Percentiles rank a stretch among this genome's conserved stretches.
Evolutionary conservation across 2,797 vertebrate species (phyloP).

Genomic region (Trematomus bernacchii): DNA sequence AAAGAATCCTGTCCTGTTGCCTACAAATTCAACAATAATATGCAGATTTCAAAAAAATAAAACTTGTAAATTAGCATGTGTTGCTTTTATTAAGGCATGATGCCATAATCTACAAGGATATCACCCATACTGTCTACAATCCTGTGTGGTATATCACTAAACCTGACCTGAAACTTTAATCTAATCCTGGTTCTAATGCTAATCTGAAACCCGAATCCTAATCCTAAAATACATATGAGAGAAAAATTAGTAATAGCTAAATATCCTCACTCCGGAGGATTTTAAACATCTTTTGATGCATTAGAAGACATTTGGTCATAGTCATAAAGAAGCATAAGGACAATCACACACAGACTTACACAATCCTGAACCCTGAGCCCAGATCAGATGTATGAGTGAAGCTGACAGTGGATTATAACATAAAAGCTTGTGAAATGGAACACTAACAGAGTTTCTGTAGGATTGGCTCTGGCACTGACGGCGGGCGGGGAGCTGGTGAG

Average conservation of each 20-base stretch:
- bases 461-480: conserved; percentile 35
- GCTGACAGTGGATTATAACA: conserved; percentile 52
- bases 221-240: conserved; percentile 28
- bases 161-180: neutral
- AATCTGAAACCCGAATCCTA: conserved; percentile 21
- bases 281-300: conserved; percentile 3
- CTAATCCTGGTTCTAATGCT: neutral
- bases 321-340: neutral
- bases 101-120: too few species aligned
- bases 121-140: too few species aligned
- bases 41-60: too few species aligned
- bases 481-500: conserved; percentile 41
- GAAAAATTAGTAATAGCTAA: neutral
- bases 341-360: conserved; percentile 4
- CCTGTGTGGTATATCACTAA: too few species aligned
- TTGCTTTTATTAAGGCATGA: too few species aligned
- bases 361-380: conserved; percentile 37
- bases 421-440: conserved; percentile 57
- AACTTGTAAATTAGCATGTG: too few species aligned
- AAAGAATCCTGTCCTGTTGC: too few species aligned
- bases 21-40: too few species aligned
- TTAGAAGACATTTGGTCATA: conserved; percentile 16
- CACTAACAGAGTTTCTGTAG: conserved; percentile 33
- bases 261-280: neutral
- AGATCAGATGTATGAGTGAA: conserved; percentile 53